These are phyloP conservation scores for Eurystomus gularis DNA, from an alignment of 2,113 vertebrate genomes.

Conservation along the genomic window DNA sequence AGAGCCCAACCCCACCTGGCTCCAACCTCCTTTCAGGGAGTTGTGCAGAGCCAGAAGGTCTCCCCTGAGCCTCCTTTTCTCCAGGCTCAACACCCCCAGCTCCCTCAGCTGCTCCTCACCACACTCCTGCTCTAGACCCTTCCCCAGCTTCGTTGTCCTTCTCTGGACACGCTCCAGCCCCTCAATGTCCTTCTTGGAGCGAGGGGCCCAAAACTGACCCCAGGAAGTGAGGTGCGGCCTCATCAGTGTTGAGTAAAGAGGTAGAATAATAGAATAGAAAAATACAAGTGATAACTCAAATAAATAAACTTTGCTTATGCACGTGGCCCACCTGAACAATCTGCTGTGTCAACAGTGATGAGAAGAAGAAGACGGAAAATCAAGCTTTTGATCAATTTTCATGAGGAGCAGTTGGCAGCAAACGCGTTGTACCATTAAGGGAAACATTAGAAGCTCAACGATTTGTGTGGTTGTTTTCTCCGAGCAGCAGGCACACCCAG, in stretches of 20 bases:
- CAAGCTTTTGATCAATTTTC: neutral
- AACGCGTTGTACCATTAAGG: neutral
- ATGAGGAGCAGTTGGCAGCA: neutral
- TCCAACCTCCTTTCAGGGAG: neutral
- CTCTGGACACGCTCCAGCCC: neutral
- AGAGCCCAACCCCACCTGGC: neutral
- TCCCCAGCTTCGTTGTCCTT: neutral
- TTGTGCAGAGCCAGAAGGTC: no score
- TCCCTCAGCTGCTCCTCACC: neutral
- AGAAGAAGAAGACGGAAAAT: neutral
- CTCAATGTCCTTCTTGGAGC: neutral
- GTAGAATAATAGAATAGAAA: neutral
- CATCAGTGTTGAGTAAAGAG: neutral
- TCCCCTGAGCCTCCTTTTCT: neutral
- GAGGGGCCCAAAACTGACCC: neutral
- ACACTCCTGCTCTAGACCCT: no score
- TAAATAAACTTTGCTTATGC: neutral
- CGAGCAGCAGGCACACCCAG: neutral
- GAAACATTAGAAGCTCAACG: neutral
- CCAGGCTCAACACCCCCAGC: neutral
- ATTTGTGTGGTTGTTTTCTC: neutral
- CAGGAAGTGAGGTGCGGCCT: neutral
- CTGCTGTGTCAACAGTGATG: neutral
- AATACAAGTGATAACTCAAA: rapidly evolving
- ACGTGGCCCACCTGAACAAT: neutral